Evolutionary conservation across 2,113 vertebrate species (phyloP).

Genomic region (Pterocles orientalis): DNA sequence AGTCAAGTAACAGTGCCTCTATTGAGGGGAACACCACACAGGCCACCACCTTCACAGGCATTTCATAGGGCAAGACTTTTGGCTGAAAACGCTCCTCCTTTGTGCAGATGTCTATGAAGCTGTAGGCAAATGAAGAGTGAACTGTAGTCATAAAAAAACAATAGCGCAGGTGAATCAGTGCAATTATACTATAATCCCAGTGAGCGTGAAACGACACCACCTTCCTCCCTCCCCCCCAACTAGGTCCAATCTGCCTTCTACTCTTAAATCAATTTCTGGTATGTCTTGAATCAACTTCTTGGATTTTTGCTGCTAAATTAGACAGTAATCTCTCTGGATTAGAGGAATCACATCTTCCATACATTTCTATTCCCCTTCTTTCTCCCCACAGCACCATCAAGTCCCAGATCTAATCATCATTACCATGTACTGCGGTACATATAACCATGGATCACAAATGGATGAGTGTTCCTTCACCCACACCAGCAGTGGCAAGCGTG

Average conservation of each 20-base stretch:
- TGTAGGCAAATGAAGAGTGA: neutral
- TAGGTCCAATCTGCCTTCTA: neutral
- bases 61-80: neutral
- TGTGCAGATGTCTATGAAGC: neutral
- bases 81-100: neutral
- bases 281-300: neutral
- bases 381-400: neutral
- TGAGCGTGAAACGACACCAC: neutral
- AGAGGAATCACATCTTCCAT: constrained; percentile 9
- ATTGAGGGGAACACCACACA: neutral
- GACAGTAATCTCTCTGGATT: constrained; percentile 30
- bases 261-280: neutral
- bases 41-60: neutral
- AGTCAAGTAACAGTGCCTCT: neutral
- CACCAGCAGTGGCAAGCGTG: neutral
- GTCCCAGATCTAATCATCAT: constrained; percentile 27
- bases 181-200: neutral
- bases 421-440: neutral
- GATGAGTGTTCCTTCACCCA: neutral
- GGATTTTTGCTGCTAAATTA: constrained; percentile 48
- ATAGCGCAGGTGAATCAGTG: neutral
- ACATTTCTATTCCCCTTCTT: neutral
- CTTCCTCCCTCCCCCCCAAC: neutral
- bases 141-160: neutral
- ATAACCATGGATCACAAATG: neutral